phyloP scores from a whole-genome alignment of 2,113 vertebrate genomes.

The Callionymus lyra region DNA sequence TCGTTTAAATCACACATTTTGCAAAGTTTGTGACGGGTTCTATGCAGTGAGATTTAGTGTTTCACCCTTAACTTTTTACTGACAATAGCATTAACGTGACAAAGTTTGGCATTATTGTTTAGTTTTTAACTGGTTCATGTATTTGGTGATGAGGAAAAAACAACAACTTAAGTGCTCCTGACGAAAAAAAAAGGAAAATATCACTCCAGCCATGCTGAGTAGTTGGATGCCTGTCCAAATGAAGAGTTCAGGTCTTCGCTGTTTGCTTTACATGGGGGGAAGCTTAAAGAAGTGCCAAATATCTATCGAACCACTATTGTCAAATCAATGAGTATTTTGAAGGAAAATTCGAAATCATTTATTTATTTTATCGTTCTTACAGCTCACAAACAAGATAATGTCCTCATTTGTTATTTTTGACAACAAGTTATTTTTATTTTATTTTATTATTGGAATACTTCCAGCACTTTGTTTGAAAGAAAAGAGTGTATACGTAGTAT shows the following conservation, averaged over 20 bases:
- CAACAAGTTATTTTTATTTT: background rate
- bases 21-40: no score
- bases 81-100: constrained; percentile 1
- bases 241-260: constrained; percentile 2
- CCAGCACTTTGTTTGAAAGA: constrained; percentile 23
- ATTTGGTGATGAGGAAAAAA: constrained; percentile 9
- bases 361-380: constrained; percentile 1
- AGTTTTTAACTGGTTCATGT: background rate
- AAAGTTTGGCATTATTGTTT: background rate
- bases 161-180: background rate
- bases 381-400: constrained; percentile 10
- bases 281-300: constrained; percentile 33
- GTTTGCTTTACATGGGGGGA: constrained; percentile 7
- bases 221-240: background rate
- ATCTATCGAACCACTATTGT: constrained; percentile 6
- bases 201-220: background rate
- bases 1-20: no score
- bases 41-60: no score
- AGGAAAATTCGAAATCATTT: background rate
- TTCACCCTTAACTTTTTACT: no score
- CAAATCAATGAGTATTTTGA: no score
- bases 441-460: background rate
- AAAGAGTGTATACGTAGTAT: constrained; percentile 25
- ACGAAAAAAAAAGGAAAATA: no score
- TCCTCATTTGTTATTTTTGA: background rate